phyloP scores from a whole-genome alignment of 2,797 vertebrate genomes.

The Hyperoplus immaculatus region DNA sequence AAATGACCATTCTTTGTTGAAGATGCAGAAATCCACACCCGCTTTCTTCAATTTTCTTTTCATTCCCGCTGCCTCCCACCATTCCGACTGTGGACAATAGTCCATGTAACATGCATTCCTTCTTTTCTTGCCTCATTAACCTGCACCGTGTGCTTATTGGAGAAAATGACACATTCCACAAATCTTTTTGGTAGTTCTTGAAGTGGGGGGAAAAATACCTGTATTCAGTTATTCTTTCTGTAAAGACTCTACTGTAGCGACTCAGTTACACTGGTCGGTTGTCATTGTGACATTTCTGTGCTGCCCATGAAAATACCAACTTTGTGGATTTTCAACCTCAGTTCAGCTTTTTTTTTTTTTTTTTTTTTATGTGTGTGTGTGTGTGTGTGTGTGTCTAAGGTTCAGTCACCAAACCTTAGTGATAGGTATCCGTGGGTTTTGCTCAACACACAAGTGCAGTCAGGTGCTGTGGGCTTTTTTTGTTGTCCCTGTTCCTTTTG shows the following conservation, averaged over 20 bases:
- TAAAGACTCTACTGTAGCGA: conserved; percentile 55
- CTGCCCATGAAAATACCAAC: conserved; percentile 45
- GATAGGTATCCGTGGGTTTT: conserved; percentile 30
- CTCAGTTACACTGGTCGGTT: conserved; percentile 38
- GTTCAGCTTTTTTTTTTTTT: conserved; percentile 26
- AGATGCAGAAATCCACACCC: conserved; percentile 39
- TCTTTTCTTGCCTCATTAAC: conserved; percentile 41
- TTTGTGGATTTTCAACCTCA: conserved; percentile 39
- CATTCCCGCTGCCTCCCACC: conserved; percentile 38
- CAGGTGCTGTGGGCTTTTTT: conserved; percentile 49
- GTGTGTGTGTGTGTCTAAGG: neutral
- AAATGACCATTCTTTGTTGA: conserved; percentile 49
- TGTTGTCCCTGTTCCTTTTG: conserved; percentile 17
- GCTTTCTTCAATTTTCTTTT: conserved; percentile 31
- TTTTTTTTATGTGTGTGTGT: too few species aligned
- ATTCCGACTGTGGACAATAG: conserved; percentile 39
- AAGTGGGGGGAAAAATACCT: conserved; percentile 2
- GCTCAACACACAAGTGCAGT: conserved; percentile 30
- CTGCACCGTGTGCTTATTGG: conserved; percentile 49
- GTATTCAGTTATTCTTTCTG: conserved; percentile 27
- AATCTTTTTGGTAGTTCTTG: conserved; percentile 43
- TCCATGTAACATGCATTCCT: conserved; percentile 56
- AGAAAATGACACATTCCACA: conserved; percentile 64
- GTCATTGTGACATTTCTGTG: conserved; percentile 38
- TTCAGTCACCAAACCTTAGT: conserved; percentile 27